Base-by-base conservation (phyloP, 2,888 invertebrate genomes). In the Lottia scabra region DNA sequence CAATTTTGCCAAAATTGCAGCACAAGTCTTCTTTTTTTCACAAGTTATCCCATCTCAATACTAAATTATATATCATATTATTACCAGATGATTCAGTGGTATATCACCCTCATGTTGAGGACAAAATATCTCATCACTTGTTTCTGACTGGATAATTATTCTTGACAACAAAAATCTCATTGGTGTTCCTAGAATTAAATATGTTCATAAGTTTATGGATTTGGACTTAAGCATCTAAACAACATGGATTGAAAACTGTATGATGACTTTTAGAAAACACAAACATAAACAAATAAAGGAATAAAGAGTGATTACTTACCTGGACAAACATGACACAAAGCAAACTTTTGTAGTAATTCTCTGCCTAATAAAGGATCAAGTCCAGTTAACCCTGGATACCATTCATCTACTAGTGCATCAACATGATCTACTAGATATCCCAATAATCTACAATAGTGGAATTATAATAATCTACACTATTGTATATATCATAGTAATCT, bases 331-430 rank as follows among this genome's bases (percentile, higher is more conserved):
- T 76, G 68, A 76, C 87, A 87, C 8, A 85, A 85, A 0, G 81
- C 81, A 62, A 79, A 76, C 67, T 80, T 82, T 70, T 84, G 81
- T 62, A 88, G 73, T n/a, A 87, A 79, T 44, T 82, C 81, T 30
- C 81, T 75, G 1, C 88, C 88, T 63, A 81, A 77, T 48, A 84
- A 46, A 2, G 87, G 86, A 70, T 85, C 85, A 44, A 84, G 75
- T 19, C 81, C 81, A 3, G 82, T 81, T 46, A 88, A 77, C 15
- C 88, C 88, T 26, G 87, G 87, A 74, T 87, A 88, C 88, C 88
- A 88, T 75, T 88, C 88, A 64, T 88, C 88, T 56, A 88, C 84
- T 67, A 88, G 76, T 0, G 82, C 81, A 71, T 87, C 87, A 13
- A 87, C 72, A 70, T 85, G 84, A 70, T 88, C 87, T 5, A 85